phyloP scores from a whole-genome alignment of 2,113 vertebrate genomes.

The Panurus biarmicus region DNA sequence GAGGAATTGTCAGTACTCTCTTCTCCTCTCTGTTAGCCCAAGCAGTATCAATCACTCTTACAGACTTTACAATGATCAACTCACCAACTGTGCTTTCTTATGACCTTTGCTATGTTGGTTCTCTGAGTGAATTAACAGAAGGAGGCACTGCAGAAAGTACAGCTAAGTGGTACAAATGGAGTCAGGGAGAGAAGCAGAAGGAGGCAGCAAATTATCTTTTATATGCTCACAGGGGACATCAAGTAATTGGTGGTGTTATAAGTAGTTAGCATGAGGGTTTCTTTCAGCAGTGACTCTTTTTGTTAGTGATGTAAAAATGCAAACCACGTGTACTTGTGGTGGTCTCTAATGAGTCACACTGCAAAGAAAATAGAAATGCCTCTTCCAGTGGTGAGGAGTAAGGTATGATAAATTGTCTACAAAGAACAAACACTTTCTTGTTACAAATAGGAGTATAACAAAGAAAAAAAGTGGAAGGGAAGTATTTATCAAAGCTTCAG shows the following conservation, averaged over 20 bases:
- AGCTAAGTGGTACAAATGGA: neutral
- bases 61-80: neutral
- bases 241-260: neutral
- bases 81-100: neutral
- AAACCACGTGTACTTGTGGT: neutral
- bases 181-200: neutral
- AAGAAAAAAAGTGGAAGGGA: neutral
- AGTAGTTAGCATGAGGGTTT: neutral
- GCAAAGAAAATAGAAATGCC: neutral
- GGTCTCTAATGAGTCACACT: neutral
- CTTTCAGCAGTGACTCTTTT: neutral
- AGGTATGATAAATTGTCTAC: neutral
- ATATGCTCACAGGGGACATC: fast-evolving
- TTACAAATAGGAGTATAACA: neutral
- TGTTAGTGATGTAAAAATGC: neutral
- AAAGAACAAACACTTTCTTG: neutral
- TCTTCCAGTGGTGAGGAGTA: neutral
- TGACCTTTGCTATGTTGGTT: neutral
- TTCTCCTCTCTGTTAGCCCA: neutral
- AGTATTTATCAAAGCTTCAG: neutral
- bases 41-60: neutral
- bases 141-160: neutral
- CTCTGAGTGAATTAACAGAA: neutral
- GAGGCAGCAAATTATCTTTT: neutral
- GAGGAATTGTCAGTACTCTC: neutral